Evolutionary conservation across 2,888 invertebrate species (phyloP).

Genomic region (Hydrotaea diabolus): DNA sequence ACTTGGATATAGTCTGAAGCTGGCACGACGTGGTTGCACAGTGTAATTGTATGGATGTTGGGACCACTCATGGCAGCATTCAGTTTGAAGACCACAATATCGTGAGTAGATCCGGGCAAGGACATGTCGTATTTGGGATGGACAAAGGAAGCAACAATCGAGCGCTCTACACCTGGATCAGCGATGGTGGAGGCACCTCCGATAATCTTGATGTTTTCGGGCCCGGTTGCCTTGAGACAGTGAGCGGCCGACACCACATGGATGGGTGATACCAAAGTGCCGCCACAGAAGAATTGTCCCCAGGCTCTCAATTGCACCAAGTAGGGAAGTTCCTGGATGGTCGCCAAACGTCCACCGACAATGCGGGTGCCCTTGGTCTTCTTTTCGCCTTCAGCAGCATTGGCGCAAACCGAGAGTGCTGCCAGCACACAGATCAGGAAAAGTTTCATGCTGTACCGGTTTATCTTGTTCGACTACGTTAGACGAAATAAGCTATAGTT

Average conservation of each 20-base stretch:
- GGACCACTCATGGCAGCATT: no score
- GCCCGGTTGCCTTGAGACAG: slow-evolving; percentile 61
- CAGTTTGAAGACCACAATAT: no score
- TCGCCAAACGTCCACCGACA: neutral
- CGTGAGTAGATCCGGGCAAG: no score
- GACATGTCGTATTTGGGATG: neutral
- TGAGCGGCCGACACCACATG: slow-evolving; percentile 76
- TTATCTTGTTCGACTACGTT: neutral
- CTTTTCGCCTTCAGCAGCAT: neutral
- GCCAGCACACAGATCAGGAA: neutral
- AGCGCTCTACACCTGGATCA: no score
- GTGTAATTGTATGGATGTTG: no score
- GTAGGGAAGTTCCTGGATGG: slow-evolving; percentile 67
- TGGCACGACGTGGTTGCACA: no score
- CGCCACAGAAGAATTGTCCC: slow-evolving; percentile 74
- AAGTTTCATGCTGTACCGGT: neutral
- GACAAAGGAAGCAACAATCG: no score
- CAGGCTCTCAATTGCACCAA: slow-evolving; percentile 70
- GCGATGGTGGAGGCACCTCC: no score
- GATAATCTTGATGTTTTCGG: no score
- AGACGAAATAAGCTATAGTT: no score
- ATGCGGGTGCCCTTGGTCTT: neutral
- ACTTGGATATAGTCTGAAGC: no score
- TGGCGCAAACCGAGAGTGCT: neutral
- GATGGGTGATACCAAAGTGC: slow-evolving; percentile 70